Evolutionary conservation across 2,888 invertebrate genomes (phyloP).

Genomic region (Therioaphis trifolii): DNA sequence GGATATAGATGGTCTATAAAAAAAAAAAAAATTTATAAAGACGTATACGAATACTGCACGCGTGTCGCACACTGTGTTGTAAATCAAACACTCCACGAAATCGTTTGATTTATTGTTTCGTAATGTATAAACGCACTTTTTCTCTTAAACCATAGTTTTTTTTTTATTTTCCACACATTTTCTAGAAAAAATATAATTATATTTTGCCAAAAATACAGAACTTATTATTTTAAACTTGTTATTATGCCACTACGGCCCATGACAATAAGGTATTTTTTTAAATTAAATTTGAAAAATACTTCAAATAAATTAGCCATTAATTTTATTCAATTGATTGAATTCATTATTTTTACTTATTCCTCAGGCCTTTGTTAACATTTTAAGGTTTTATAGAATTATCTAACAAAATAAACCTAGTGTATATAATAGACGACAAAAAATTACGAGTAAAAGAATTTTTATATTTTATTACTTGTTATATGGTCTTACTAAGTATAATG

Average conservation of each 20-base stretch:
- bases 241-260: too few relatives aligned
- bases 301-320: not conserved
- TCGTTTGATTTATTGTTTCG: too few relatives aligned
- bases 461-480: not conserved
- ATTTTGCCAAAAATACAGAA: too few relatives aligned
- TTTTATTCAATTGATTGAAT: not conserved
- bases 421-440: constrained; percentile 15
- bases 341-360: constrained; percentile 4
- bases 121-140: too few relatives aligned
- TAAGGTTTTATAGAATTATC: constrained; percentile 29
- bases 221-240: too few relatives aligned
- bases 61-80: not conserved
- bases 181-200: too few relatives aligned
- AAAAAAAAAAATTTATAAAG: too few relatives aligned
- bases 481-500: not conserved
- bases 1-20: too few relatives aligned
- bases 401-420: not conserved
- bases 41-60: not conserved
- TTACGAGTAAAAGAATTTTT: constrained; percentile 28
- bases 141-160: too few relatives aligned
- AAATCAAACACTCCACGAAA: too few relatives aligned
- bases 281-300: not conserved
- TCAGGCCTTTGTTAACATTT: constrained; percentile 31
- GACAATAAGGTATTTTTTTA: not conserved
- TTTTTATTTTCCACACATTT: too few relatives aligned